Evolutionary conservation across 2,797 vertebrate genomes (phyloP), one percentile per base, ranked within the genome.

Genomic region (Catharus ustulatus): DNA sequence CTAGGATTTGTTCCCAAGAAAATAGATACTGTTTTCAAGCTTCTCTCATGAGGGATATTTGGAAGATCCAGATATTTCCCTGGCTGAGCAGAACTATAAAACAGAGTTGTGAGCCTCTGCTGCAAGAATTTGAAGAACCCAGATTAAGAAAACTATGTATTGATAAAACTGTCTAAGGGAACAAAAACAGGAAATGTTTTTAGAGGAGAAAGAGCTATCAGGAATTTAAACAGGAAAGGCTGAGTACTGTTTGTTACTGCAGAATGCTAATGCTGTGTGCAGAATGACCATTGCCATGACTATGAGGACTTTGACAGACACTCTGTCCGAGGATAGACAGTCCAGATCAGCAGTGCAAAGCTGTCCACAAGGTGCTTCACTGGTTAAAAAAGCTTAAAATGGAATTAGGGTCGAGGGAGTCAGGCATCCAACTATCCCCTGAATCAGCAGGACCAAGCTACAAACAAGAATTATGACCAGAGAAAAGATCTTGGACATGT

Each of bases 101-200:
- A 88, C 22, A 57, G 42, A 88, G 42, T 69, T 72, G 42, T 79
- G 55, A 84, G 79, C 32, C 45, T 73, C 84, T 67, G 16, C 83
- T 79, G 52, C 73, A 93, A 94, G 77, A 94, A 90, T 84, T 90
- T 82, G 68, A 77, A 71, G 63, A 93, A 90, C 76, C 17, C 52
- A 88, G 59, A 91, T 93, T 84, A 88, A 86, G 83, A 94, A 94
- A 96, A 84, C 52, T 90, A 15, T 83, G 30, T 63, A 74, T 90
- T 78, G 77, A 90, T 93, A 90, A 93, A 93, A 89, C 51, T 52
- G 14, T 52, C 85, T 52, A 40, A 87, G 55, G 59, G 80, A 85
- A 94, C 78, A 95, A 96, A 94, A 94, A 63, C 94, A 95, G 95
- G 93, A 95, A 97, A 94, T 94, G 54, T 91, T 94, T 94, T 92